Percentiles rank a stretch among this genome's conserved stretches.
phyloP scores from a whole-genome alignment of 2,113 vertebrate genomes.

The Myodes glareolus region DNA sequence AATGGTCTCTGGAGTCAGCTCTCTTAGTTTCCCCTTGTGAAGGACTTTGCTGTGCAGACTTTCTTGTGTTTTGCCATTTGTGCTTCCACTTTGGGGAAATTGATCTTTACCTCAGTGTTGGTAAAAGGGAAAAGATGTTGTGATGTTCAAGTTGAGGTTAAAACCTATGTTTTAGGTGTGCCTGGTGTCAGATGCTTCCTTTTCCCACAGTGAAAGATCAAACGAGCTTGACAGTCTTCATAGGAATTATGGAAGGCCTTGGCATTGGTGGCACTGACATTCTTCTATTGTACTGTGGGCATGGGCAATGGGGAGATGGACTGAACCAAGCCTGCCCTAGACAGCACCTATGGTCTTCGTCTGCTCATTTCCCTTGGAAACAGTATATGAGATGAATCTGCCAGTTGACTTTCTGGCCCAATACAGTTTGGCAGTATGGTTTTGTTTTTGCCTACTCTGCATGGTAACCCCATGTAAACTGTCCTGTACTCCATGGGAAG shows the following conservation, averaged over 20 bases:
- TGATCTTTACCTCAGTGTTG: background rate
- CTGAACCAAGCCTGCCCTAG: background rate
- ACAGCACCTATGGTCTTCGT: background rate
- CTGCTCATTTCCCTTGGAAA: background rate
- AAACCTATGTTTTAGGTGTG: background rate
- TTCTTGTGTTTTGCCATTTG: background rate
- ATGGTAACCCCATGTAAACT: background rate
- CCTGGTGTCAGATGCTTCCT: background rate
- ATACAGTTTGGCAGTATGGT: background rate
- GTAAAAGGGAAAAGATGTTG: background rate
- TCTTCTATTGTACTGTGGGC: background rate
- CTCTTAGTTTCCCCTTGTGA: background rate
- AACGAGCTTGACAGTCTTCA: accelerated
- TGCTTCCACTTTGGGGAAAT: background rate
- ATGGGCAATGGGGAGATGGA: background rate
- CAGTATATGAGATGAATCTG: background rate
- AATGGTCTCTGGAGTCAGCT: background rate
- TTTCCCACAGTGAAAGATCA: background rate
- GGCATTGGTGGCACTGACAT: background rate
- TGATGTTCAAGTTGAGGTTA: background rate
- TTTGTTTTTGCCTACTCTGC: background rate
- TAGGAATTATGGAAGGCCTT: background rate
- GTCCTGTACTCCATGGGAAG: background rate
- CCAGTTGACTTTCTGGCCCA: background rate
- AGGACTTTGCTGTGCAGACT: background rate